Base-by-base conservation (phyloP, 2,113 vertebrate species). In the Puntigrus tetrazona region DNA sequence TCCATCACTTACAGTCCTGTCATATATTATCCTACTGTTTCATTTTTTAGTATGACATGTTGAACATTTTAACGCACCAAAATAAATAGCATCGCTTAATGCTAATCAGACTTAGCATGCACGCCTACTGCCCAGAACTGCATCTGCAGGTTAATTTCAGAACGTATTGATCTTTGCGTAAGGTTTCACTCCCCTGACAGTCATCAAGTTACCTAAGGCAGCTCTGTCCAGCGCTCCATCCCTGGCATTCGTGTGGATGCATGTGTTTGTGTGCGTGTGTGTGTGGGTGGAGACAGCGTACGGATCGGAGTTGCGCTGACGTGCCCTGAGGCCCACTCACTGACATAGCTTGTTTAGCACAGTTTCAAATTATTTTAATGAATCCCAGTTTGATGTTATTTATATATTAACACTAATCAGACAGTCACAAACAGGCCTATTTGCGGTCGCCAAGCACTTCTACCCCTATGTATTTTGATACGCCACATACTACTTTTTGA, bases 321-420 rank as follows among this genome's bases (percentile, higher is more conserved):
- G 85, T 77, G 69, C 83, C 85, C 76, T 57, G 36, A 83, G 81
- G 84, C 74, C 55, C 47, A 70, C 59, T 79, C 69, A 79, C 84
- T 88, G 84, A 86, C 84, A 87, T 69, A 83, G 77, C 81, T 86
- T 55, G 72, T 87, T 87, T 86, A 86, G 79, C 41, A 76, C 63
- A 79, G 69, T 88, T 88, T 84, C 47, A 83, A 88, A 88, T 86
- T 67, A 81, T 76, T 87, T 87, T 84, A 87, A 83, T 88, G 85
- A 89, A 86, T 85, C 57, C 69, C 76, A 72, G 59, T 70, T 87
- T 86, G 82, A 85, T 81, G 83, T 82, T 86, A 82, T 87, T 79
- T 83, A 76, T 47, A 47, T 52, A 18, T 72, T 86, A 85, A 72
- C 78, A 84, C 82, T 84, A 85, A 86, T 87, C 41, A 87, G 72